A percentile compares a stretch with the other conserved stretches of the same genome.
phyloP scores from a whole-genome alignment of 2,888 invertebrate genomes.

The Hybos culiciformis region DNA sequence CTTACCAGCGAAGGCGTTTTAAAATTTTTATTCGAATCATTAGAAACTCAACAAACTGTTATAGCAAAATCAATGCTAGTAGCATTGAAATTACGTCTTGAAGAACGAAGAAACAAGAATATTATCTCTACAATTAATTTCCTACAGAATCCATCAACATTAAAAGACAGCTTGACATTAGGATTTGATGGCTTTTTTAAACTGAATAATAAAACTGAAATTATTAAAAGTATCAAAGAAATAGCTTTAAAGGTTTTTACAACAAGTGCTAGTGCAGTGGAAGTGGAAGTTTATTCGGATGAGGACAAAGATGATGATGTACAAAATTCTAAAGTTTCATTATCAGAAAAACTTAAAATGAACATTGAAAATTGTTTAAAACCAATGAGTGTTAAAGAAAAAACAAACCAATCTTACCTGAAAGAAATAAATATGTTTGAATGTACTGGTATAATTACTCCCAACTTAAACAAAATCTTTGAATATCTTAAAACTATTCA shows the following conservation, averaged over 20 bases:
- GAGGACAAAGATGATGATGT: background rate
- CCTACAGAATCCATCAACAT: background rate
- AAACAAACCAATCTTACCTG: background rate
- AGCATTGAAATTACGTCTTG: background rate
- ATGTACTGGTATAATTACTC: background rate
- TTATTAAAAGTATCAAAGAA: background rate
- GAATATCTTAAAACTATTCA: background rate
- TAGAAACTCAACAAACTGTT: background rate
- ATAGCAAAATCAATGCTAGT: background rate
- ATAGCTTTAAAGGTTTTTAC: background rate
- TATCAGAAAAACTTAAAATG: background rate
- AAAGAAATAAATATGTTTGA: background rate
- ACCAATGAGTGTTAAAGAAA: background rate
- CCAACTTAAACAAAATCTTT: background rate
- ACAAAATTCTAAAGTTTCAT: background rate
- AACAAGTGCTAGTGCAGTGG: background rate
- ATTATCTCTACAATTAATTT: background rate
- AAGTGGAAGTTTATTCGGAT: background rate
- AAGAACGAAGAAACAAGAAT: background rate
- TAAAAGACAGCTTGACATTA: background rate
- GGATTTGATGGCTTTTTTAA: background rate
- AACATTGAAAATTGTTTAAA: background rate
- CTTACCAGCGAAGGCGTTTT: slow-evolving; percentile 1
- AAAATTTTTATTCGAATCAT: slow-evolving; percentile 4
- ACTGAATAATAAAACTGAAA: background rate